Base-by-base conservation (phyloP, 2,113 vertebrate genomes). In the Nerophis ophidion region DNA sequence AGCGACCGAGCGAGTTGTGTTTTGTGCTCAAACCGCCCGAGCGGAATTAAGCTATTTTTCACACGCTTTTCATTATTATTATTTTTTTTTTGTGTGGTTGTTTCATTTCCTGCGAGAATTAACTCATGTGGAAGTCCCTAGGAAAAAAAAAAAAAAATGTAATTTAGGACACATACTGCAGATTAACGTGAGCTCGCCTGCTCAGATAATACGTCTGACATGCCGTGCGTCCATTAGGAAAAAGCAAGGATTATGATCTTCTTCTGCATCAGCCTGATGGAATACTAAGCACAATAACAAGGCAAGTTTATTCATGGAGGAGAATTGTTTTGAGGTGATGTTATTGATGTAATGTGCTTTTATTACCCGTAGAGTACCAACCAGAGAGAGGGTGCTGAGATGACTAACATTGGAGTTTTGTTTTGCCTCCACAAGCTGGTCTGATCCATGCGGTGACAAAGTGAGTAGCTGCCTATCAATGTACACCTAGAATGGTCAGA, bases 21-120 rank as follows among this genome's bases (percentile, higher is more conserved):
- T 81, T 34, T 61, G 42, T 73, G 74, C 53, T 79, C 48, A 67
- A 70, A 74, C 53, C 63, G 58, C 71, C 74, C 45, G 71, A 76
- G 67, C 70, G 72, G 53, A 71, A 73, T 53, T 17, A n/a, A 66
- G 64, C 76, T 65, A 71, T 66, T 77, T 78, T 79, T 65, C 57
- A 65, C 19, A 63, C 36, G 44, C 15, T 75, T 59, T 68, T 63
- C 6, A 38, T 51, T 58, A 38, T 53, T 50, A 26, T 26, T 26
- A 26, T 36, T 46, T 49, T 2, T 17, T 33, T 36, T 46, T 49
- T 2, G n/a, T 33, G 17, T 40, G 56, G 59, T 52, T 52, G 36
- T 55, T 64, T 40, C 2, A 64, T 76, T 77, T 73, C 65, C 69
- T 65, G 57, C 70, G 68, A 76, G 66, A 75, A 66, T 65, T 42